phyloP scores from a whole-genome alignment of 2,888 invertebrate species.

The Aspidiotus destructor region DNA sequence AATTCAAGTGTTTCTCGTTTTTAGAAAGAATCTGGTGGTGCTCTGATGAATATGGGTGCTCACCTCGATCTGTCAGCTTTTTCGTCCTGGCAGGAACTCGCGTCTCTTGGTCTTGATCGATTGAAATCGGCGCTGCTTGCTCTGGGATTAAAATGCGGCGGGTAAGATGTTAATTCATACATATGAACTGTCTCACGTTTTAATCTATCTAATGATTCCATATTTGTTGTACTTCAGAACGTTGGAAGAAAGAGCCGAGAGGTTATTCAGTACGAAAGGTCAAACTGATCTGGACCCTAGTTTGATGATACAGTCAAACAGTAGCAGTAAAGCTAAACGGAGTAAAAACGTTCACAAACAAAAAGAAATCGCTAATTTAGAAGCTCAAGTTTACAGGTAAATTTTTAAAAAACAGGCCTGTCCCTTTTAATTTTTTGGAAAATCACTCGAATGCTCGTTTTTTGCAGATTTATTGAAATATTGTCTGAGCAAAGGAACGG shows the following conservation, averaged over 20 bases:
- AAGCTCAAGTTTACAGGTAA: constrained; percentile 77
- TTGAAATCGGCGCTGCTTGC: constrained; percentile 96
- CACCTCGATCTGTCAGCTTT: constrained; percentile 97
- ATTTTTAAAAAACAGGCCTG: constrained; percentile 3
- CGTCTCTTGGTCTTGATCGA: constrained; percentile 91
- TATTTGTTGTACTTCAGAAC: constrained; percentile 49
- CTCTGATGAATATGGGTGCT: constrained; percentile 86
- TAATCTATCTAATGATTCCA: background rate
- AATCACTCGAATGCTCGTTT: background rate
- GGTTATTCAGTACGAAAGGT: constrained; percentile 92
- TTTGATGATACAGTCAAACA: constrained; percentile 78
- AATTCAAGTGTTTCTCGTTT: background rate
- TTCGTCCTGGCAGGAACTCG: constrained; percentile 92
- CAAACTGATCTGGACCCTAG: constrained; percentile 84
- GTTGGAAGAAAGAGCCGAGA: constrained; percentile 90
- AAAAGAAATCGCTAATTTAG: constrained; percentile 76
- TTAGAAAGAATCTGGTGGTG: constrained; percentile 80
- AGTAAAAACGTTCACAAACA: constrained; percentile 59
- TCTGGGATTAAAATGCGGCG: constrained; percentile 93
- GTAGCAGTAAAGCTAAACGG: constrained; percentile 54
- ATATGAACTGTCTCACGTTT: background rate
- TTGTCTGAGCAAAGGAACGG: constrained; percentile 75
- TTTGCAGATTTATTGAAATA: constrained; percentile 64
- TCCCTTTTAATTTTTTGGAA: constrained; percentile 38
- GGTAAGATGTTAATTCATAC: constrained; percentile 41